Evolutionary conservation across 2,113 vertebrate genomes (phyloP).

Genomic region (Alaudala cheleensis): DNA sequence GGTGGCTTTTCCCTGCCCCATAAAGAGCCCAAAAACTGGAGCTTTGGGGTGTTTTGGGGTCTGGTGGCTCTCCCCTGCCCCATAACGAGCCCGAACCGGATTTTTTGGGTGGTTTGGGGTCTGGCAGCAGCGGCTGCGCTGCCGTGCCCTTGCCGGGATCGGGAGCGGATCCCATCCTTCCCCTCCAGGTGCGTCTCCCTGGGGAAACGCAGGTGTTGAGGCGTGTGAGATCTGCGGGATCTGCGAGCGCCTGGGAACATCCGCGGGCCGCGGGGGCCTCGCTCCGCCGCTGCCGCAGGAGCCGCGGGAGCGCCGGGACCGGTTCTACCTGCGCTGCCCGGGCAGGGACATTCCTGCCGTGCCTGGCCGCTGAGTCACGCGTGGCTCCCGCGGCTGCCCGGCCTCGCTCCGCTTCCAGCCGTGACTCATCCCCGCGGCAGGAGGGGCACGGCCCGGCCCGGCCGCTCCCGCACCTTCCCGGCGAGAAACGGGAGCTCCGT

Average conservation of each 20-base stretch:
- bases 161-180: neutral
- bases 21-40: accelerated
- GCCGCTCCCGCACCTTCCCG: neutral
- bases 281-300: neutral
- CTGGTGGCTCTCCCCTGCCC: no score
- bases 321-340: neutral
- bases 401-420: neutral
- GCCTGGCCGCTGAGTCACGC: conserved; percentile 28
- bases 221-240: neutral
- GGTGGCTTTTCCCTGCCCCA: accelerated
- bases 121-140: accelerated
- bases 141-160: neutral
- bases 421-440: neutral
- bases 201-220: neutral
- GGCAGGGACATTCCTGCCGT: conserved; percentile 42
- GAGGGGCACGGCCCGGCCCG: neutral
- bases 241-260: neutral
- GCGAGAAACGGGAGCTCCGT: accelerated
- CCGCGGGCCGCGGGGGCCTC: neutral
- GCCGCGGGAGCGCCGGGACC: conserved; percentile 3
- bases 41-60: accelerated
- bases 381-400: neutral
- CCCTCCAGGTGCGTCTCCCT: neutral
- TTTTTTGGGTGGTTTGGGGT: accelerated
- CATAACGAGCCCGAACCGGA: accelerated